Evolutionary conservation across 2,888 invertebrate species (phyloP), one percentile per base, ranked within the genome.

Genomic region (Heliconius erato): DNA sequence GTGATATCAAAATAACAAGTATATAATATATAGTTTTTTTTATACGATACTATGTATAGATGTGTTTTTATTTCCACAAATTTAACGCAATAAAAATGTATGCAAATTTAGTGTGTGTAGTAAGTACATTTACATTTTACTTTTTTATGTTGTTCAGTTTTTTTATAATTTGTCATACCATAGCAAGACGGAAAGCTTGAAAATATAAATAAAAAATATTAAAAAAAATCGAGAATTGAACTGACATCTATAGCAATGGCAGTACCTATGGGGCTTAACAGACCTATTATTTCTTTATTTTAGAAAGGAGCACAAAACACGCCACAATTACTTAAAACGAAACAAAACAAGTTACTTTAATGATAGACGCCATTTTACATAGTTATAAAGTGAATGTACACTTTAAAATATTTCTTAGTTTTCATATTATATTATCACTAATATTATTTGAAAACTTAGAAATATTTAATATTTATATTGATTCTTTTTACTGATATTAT

Each of bases 271-370:
- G 9, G 23, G 59, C 23, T 6, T 19, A 54, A 19, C 63, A n/a
- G n/a, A 59, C 26, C 40, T 40, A 71, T 23, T 71, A 71, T 44
- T 40, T 40, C 32, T 69, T 71, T 44, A 71, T 23, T 71, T 71
- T 71, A 40, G 59, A 59, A 59, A 59, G 71, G 71, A 71, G 32
- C 71, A 40, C 71, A n/a, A 28, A n/a, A n/a, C 40, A 44, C 71
- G 40, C 40, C n/a, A 71, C 71, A 71, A 71, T 72, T 26, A 72
- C 72, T 44, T 72, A n/a, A n/a, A 44, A 67, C 65, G 28, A 23
- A 72, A 72, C 72, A 72, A 72, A 72, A 72, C 72, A 26, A 72
- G n/a, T 72, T 72, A 44, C 72, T 72, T 35, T 72, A 72, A 72
- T 72, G 72, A 72, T 16, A 26, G n/a, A 26, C 40, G 40, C 44